A percentile compares a stretch with the other conserved stretches of the same genome.
Evolutionary conservation across 2,888 invertebrate species (phyloP).

Genomic region (Leptodirus hochenwartii): DNA sequence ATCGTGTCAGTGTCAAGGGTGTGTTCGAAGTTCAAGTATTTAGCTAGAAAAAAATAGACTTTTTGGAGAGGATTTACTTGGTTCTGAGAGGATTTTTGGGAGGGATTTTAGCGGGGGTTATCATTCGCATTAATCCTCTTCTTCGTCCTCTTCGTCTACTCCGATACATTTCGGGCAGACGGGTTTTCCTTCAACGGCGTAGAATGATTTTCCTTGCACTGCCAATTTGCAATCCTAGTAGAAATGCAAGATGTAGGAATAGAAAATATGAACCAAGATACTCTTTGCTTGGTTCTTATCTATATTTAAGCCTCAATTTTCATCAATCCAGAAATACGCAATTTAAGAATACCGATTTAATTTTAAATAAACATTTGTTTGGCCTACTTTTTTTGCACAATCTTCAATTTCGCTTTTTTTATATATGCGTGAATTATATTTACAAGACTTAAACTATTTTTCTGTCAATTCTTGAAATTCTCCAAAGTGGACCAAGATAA

Average conservation of each 20-base stretch:
- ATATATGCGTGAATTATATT: no score
- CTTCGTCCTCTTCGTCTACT: conserved; percentile 67
- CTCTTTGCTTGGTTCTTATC: conserved; percentile 4
- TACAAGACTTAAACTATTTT: no score
- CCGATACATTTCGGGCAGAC: conserved; percentile 90
- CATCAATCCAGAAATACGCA: conserved; percentile 3
- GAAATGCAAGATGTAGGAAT: no score
- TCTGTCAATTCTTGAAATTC: no score
- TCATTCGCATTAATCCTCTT: conserved; percentile 22
- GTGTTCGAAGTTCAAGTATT: no score
- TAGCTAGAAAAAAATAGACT: no score
- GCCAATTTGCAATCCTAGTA: conserved; percentile 91
- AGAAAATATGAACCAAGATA: conserved; percentile 1
- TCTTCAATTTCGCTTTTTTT: no score
- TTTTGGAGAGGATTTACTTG: no score
- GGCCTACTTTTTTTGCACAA: no score
- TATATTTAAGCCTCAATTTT: conserved; percentile 4
- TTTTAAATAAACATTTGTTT: no score
- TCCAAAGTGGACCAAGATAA: no score
- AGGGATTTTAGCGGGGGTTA: not conserved
- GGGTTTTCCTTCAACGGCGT: conserved; percentile 92
- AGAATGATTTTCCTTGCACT: conserved; percentile 90
- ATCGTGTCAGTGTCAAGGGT: conserved; percentile 1
- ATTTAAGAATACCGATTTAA: conserved; percentile 3
- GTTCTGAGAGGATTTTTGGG: no score